A percentile compares a stretch with the other conserved stretches of the same genome.
These are phyloP conservation scores for Cromileptes altivelis DNA, from an alignment of 2,113 vertebrate species.

Conservation along the genomic window DNA sequence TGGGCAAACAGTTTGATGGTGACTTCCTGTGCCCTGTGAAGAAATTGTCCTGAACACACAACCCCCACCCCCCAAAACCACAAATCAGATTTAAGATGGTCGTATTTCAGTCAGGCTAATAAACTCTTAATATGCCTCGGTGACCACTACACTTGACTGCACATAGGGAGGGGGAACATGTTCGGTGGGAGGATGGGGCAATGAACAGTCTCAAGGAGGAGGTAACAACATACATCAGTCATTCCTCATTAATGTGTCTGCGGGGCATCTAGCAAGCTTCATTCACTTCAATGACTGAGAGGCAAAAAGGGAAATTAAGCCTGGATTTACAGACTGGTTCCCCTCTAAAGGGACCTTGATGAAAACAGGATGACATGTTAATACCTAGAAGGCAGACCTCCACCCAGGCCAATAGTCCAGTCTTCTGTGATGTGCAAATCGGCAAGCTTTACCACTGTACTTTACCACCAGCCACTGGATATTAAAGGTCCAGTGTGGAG, in stretches of 20 bases:
- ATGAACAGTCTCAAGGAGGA: constrained; percentile 21
- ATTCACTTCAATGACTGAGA: constrained; percentile 38
- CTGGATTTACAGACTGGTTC: not conserved
- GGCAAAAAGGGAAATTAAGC: constrained; percentile 4
- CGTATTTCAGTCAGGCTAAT: constrained; percentile 17
- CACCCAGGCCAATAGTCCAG: too few relatives aligned
- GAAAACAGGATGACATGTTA: not conserved
- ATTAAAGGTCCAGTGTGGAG: too few relatives aligned
- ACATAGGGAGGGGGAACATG: constrained; percentile 7
- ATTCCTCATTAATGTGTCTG: constrained; percentile 36
- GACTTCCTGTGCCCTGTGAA: not conserved
- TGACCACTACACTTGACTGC: constrained; percentile 6
- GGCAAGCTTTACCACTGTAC: too few relatives aligned
- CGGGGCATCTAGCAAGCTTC: not conserved
- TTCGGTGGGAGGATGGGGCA: not conserved
- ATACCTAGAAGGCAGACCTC: not conserved
- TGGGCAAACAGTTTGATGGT: not conserved
- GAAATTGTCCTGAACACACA: not conserved
- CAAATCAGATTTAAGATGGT: not conserved
- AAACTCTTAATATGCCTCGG: not conserved
- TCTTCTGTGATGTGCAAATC: too few relatives aligned
- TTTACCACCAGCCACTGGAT: too few relatives aligned
- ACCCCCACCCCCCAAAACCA: too few relatives aligned
- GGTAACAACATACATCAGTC: constrained; percentile 19
- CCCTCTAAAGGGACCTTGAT: not conserved